Base-by-base conservation (phyloP, 2,797 vertebrate species). In the Etheostoma perlongum region DNA sequence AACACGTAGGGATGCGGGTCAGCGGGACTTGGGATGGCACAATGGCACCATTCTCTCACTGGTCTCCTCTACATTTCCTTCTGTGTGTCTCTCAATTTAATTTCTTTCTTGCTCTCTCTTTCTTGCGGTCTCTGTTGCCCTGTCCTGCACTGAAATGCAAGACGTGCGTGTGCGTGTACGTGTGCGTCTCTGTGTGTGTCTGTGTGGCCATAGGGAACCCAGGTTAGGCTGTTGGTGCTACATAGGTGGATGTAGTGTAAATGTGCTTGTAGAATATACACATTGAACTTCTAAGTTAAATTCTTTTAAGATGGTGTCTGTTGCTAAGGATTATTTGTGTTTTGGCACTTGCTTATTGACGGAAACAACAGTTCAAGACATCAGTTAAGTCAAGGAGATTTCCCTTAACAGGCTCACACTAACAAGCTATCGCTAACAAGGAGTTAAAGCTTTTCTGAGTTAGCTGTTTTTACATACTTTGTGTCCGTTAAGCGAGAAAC, bases 321-420 rank as follows among this genome's bases (percentile, higher is more conserved):
- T 63, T 36, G 15, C 51, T 44, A n/a, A 54, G 58, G 23, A 19
- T 55, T 42, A 53, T 51, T 36, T 40, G 57, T 78, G 76, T 85
- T 83, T 60, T 81, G 72, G 86, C 7, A 5, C 53, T 36, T 64
- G 33, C 33, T 80, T 74, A 54, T 83, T 78, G 64, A 76, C 44
- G 63, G 40, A 33, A 76, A 61, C 77, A 64, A 72, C 55, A 40
- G 30, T 62, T 62, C 57, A 78, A 83, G 81, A 67, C 81, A 77
- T 72, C 21, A 30, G 55, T 76, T 76, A 87, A 88, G 81, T 74
- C 76, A 60, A 78, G 72, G 72, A 81, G 92, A 89, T 92, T 87
- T 89, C 68, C 81, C 48, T 65, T 92, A 93, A 93, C 82, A 81
- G 90, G 91, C 89, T 92, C 75, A 89, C 60, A 70, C 82, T 94